phyloP scores from a whole-genome alignment of 2,113 vertebrate species.

The Herpetotheres cachinnans region DNA sequence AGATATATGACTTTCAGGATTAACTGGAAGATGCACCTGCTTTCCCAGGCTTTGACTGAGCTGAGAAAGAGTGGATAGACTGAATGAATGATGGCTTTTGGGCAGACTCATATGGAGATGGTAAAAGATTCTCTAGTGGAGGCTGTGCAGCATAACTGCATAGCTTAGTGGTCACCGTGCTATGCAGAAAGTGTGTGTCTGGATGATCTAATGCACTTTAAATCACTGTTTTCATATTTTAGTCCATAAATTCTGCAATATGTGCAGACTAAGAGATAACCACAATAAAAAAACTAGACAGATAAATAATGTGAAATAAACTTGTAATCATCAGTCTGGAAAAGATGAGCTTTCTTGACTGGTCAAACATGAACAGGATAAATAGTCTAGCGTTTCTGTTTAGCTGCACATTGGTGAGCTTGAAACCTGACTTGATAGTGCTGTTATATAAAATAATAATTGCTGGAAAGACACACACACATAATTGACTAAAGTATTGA shows the following conservation, averaged over 20 bases:
- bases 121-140: neutral
- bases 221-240: neutral
- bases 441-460: neutral
- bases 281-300: neutral
- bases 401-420: neutral
- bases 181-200: neutral
- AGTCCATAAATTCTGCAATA: neutral
- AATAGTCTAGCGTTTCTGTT: neutral
- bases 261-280: neutral
- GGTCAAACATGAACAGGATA: neutral
- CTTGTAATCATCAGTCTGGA: neutral
- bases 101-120: neutral
- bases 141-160: neutral
- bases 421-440: neutral
- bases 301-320: neutral
- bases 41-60: constrained; percentile 5
- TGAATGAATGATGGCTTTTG: neutral
- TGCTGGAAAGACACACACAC: neutral
- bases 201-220: neutral
- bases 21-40: constrained; percentile 4
- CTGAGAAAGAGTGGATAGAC: neutral
- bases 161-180: neutral
- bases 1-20: neutral
- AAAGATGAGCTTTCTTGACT: neutral
- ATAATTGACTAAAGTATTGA: neutral